Percentiles rank a stretch among this genome's conserved stretches.
phyloP scores from a whole-genome alignment of 2,797 vertebrate genomes.

The Pteronotus mesoamericanus region DNA sequence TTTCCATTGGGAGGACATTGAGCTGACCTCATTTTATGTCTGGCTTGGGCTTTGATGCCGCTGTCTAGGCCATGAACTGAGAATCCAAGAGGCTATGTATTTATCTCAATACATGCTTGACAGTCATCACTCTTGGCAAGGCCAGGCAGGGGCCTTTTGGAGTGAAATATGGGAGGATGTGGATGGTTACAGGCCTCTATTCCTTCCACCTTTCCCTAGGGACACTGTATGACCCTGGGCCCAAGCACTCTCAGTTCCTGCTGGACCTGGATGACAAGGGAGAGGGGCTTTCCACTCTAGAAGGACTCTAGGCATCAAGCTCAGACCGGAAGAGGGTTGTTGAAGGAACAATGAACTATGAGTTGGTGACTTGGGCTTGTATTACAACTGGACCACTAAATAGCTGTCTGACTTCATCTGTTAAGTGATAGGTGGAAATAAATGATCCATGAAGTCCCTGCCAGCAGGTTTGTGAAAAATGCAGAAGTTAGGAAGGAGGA shows the following conservation, averaged over 20 bases:
- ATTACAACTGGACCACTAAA: background rate
- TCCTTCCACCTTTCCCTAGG: constrained; percentile 20
- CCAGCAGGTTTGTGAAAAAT: constrained; percentile 12
- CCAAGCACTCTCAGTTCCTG: background rate
- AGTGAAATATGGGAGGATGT: background rate
- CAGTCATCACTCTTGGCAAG: constrained; percentile 34
- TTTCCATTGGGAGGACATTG: constrained; percentile 64
- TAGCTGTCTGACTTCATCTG: constrained; percentile 29
- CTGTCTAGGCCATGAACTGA: constrained; percentile 60
- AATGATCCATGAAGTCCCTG: background rate
- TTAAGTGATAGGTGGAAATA: constrained; percentile 26
- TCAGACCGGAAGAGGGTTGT: background rate
- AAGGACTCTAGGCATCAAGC: background rate
- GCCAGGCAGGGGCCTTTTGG: background rate
- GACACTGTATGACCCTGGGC: background rate
- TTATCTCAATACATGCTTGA: constrained; percentile 61
- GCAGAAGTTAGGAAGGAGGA: background rate
- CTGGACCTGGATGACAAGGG: background rate
- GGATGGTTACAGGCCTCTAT: background rate
- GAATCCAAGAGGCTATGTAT: constrained; percentile 56
- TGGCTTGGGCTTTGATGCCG: constrained; percentile 53
- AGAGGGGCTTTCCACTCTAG: constrained; percentile 6
- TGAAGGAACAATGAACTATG: constrained; percentile 1
- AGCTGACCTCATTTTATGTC: constrained; percentile 59
- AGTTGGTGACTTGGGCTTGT: background rate